Conservation (phyloP, 2,113 vertebrate genomes). For the Rhynchomys soricoides region DNA sequence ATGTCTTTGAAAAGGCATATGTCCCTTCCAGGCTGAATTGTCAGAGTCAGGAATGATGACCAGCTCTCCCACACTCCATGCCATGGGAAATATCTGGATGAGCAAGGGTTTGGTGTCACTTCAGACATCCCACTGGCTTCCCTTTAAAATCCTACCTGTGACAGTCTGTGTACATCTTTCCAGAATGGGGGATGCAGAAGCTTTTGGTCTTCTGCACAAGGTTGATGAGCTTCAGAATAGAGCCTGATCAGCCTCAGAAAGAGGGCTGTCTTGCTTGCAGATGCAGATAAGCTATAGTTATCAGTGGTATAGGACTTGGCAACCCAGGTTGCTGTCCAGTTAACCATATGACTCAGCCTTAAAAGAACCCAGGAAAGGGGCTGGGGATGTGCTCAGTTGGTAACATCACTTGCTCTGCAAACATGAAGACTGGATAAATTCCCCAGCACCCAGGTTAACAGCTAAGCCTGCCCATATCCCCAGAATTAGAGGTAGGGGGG, state of each 20-base stretch:
- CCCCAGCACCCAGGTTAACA: neutral
- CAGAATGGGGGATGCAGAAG: neutral
- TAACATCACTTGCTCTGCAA: neutral
- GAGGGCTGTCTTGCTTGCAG: neutral
- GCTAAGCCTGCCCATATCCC: neutral
- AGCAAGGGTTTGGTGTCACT: neutral
- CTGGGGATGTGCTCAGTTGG: neutral
- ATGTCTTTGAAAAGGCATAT: neutral
- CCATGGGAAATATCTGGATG: too few relatives aligned
- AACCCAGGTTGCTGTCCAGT: neutral
- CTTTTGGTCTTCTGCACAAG: accelerated
- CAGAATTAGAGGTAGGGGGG: neutral
- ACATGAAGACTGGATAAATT: neutral
- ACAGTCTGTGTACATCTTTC: neutral
- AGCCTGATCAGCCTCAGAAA: accelerated
- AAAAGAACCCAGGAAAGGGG: neutral
- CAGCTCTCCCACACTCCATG: accelerated
- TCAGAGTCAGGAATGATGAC: neutral
- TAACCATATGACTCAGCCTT: neutral
- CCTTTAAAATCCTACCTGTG: neutral
- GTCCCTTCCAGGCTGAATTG: neutral
- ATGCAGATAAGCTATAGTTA: neutral
- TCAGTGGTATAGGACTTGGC: neutral
- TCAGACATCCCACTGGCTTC: neutral
- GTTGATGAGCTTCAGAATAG: neutral